These are phyloP conservation scores for Conomelus anceps DNA, from an alignment of 2,888 invertebrate species.

Conservation along the genomic window DNA sequence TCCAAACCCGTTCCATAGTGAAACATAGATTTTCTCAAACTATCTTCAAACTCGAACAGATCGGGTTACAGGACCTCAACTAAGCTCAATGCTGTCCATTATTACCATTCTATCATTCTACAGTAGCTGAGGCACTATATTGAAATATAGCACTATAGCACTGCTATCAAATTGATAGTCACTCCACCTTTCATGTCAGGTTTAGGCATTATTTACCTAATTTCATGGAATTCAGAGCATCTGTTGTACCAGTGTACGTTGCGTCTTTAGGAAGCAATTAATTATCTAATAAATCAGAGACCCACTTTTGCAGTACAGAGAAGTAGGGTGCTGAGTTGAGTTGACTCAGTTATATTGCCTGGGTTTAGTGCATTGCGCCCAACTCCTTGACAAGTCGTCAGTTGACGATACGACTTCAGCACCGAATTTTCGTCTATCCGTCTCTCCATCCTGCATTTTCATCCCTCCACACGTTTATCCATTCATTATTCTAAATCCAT, in stretches of 20 bases:
- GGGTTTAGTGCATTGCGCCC: neutral
- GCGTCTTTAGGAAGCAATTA: neutral
- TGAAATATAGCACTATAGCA: too few relatives aligned
- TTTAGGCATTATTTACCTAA: neutral
- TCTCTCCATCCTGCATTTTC: neutral
- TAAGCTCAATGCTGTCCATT: too few relatives aligned
- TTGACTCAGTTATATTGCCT: neutral
- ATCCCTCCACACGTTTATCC: neutral
- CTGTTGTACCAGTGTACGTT: neutral
- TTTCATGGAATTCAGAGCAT: neutral
- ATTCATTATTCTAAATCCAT: neutral
- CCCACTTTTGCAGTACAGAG: neutral
- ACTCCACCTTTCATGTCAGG: neutral
- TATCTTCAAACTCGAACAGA: too few relatives aligned
- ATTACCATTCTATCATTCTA: too few relatives aligned
- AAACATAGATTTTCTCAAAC: too few relatives aligned
- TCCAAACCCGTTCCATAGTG: too few relatives aligned
- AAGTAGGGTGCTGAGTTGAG: neutral
- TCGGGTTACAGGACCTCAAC: too few relatives aligned
- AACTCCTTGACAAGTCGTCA: neutral
- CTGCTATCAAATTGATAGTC: too few relatives aligned
- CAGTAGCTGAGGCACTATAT: too few relatives aligned
- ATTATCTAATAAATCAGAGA: neutral
- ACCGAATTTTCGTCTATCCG: neutral
- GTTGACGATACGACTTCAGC: neutral